Evolutionary conservation across 1,140 invertebrate genomes (phyloP).

Genomic region (Pseudomyrmex sp.): DNA sequence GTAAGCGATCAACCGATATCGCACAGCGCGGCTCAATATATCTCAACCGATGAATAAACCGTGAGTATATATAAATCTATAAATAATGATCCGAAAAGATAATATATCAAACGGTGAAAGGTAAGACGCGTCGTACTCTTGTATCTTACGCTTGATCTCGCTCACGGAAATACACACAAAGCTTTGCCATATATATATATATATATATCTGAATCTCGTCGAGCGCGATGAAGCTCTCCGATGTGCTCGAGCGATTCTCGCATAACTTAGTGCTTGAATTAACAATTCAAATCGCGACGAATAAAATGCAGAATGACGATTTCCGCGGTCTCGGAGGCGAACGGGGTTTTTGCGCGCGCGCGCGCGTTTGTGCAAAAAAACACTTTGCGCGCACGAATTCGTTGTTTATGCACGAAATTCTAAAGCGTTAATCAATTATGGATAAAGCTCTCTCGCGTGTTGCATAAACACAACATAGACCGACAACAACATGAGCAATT

Average conservation of each 20-base stretch:
- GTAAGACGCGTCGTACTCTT: not conserved
- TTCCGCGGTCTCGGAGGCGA: conserved; percentile 1
- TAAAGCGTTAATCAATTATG: conserved; percentile 67
- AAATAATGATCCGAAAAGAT: conserved; percentile 19
- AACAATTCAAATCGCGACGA: conserved; percentile 74
- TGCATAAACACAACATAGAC: too few species aligned
- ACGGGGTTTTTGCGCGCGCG: conserved; percentile 30
- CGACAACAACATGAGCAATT: too few species aligned
- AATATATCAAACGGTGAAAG: not conserved
- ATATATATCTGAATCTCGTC: not conserved
- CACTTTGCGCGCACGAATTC: conserved; percentile 28
- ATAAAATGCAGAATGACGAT: conserved; percentile 67
- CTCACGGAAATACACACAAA: conserved; percentile 13
- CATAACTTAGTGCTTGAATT: conserved; percentile 72
- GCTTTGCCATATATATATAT: not conserved
- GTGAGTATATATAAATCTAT: conserved; percentile 9
- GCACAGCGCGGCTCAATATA: not conserved
- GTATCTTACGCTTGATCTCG: conserved; percentile 25
- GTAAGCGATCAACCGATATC: conserved; percentile 58
- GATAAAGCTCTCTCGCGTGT: conserved; percentile 44
- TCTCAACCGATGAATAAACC: conserved; percentile 8
- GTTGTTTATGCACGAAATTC: conserved; percentile 61
- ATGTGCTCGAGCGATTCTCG: conserved; percentile 61
- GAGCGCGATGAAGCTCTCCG: conserved; percentile 20
- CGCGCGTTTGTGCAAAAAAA: too few species aligned